These are phyloP conservation scores for Holotrichia oblita DNA, from an alignment of 1,140 invertebrate genomes.

Conservation along the genomic window DNA sequence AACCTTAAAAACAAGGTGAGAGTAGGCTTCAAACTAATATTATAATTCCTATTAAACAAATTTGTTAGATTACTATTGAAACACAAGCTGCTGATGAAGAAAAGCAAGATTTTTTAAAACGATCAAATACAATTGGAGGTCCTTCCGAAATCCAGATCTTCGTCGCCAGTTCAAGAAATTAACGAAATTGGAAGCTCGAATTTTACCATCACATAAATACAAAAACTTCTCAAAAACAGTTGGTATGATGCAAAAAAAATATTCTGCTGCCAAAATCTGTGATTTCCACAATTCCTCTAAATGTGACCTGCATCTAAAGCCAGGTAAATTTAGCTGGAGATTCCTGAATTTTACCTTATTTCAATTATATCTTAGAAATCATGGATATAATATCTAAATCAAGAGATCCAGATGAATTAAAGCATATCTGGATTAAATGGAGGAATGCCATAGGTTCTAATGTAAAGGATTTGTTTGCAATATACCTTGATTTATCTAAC, in stretches of 20 bases:
- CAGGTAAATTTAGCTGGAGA: conserved; percentile 59
- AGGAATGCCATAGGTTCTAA: conserved; percentile 68
- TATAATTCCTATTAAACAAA: no score
- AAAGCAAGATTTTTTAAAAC: conserved; percentile 65
- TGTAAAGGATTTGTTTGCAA: conserved; percentile 67
- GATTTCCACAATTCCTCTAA: conserved; percentile 70
- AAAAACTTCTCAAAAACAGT: conserved; percentile 70
- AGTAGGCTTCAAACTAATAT: no score
- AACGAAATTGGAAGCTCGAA: conserved; percentile 69
- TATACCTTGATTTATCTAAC: conserved; percentile 74
- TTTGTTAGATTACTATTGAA: conserved; percentile 49
- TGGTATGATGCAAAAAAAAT: conserved; percentile 80
- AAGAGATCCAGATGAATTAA: conserved; percentile 60
- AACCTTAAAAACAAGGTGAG: no score
- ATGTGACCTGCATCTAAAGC: conserved; percentile 79
- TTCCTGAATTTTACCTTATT: neutral
- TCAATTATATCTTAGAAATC: conserved; percentile 66
- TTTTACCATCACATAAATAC: conserved; percentile 73
- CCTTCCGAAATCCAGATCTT: no score
- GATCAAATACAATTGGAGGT: conserved; percentile 68
- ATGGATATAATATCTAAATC: conserved; percentile 68
- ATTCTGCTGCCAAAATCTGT: conserved; percentile 83
- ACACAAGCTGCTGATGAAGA: conserved; percentile 50
- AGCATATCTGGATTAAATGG: conserved; percentile 74
- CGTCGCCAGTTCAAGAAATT: no score